Evolutionary conservation across 2,888 invertebrate genomes (phyloP).

Genomic region (Metallyticus violacea): DNA sequence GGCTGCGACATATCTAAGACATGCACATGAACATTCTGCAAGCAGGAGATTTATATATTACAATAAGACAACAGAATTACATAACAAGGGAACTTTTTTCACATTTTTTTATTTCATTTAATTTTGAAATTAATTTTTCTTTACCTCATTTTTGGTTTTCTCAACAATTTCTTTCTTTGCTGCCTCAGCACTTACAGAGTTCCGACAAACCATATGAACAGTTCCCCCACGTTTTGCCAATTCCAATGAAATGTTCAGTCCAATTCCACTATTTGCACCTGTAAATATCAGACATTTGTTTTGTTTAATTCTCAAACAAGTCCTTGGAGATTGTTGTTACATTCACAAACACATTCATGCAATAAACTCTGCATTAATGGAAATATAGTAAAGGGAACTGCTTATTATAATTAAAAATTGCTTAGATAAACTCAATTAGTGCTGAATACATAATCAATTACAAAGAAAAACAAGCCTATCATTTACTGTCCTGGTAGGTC

Average conservation of each 20-base stretch:
- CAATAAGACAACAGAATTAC: background rate
- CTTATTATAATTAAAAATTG: too few relatives aligned
- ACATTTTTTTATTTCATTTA: too few relatives aligned
- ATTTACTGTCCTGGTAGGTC: too few relatives aligned
- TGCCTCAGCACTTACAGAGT: slow-evolving; percentile 44
- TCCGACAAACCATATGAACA: slow-evolving; percentile 50
- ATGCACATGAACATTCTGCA: slow-evolving; percentile 46
- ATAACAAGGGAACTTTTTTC: background rate
- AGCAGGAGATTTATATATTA: slow-evolving; percentile 32
- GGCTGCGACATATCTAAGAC: slow-evolving; percentile 48
- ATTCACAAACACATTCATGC: too few relatives aligned
- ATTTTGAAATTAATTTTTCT: background rate
- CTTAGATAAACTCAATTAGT: too few relatives aligned
- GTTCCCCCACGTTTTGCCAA: slow-evolving; percentile 48
- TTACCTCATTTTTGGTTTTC: slow-evolving; percentile 42
- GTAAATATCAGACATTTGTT: background rate
- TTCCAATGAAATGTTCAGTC: slow-evolving; percentile 45
- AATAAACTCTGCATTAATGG: too few relatives aligned
- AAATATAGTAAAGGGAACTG: too few relatives aligned
- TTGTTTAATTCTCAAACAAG: background rate
- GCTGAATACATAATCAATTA: too few relatives aligned
- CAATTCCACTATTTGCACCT: slow-evolving; percentile 46
- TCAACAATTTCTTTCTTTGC: slow-evolving; percentile 44
- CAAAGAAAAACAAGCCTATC: too few relatives aligned
- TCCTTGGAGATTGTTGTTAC: background rate